phyloP scores from a whole-genome alignment of 2,113 vertebrate genomes.

The Antigone vipio region DNA sequence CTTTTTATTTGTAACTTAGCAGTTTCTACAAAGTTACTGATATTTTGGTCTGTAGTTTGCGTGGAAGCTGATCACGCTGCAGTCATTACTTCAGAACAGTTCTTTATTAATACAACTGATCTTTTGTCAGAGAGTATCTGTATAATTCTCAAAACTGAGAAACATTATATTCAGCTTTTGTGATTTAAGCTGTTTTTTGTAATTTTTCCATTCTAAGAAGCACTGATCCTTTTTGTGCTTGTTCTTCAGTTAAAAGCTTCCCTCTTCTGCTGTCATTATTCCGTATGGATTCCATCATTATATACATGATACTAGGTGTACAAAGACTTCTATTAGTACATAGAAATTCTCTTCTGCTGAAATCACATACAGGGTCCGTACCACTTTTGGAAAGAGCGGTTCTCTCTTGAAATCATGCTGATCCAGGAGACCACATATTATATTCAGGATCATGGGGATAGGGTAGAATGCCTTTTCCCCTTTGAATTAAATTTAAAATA shows the following conservation, averaged over 20 bases:
- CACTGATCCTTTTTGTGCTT: not conserved
- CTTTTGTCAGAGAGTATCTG: not conserved
- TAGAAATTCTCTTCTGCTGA: not conserved
- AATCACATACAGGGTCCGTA: not conserved
- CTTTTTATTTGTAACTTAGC: not conserved
- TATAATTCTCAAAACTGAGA: not conserved
- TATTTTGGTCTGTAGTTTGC: not conserved
- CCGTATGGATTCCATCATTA: not conserved
- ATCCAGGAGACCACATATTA: not conserved
- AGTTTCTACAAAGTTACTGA: not conserved
- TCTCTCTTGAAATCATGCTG: not conserved
- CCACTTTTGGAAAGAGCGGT: not conserved
- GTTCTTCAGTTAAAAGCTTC: not conserved
- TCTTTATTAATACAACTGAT: not conserved
- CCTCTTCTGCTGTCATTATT: not conserved
- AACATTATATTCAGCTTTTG: not conserved
- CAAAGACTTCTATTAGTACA: not conserved
- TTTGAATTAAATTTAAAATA: not conserved
- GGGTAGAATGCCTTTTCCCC: not conserved
- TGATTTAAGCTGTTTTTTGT: not conserved
- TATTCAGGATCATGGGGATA: not conserved
- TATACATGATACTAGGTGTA: not conserved
- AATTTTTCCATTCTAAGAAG: not conserved
- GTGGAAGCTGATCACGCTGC: not conserved
- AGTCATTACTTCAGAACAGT: not conserved